Evolutionary conservation across 23 tunicate species (phyloP), one percentile per base, ranked within the genome.

Genomic region (Halocynthia roretzi): DNA sequence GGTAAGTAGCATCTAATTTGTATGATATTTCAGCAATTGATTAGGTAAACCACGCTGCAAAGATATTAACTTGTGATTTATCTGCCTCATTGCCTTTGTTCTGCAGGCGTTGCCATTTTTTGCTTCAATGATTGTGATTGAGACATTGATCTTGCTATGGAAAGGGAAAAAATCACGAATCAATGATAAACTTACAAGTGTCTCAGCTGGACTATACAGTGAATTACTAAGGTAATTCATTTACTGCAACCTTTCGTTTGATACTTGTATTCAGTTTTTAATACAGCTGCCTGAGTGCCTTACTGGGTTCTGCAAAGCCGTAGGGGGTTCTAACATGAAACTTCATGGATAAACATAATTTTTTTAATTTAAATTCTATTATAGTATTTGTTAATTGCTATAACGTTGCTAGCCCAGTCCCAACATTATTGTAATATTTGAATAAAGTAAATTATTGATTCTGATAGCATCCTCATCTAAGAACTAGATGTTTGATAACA

Each of bases 141-240:
- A 90, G 54, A 19, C 70, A 49, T 10, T 78, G 51, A 67, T 90
- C 17, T 51, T 72, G 7, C 17, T 51, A 31, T 49, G n/a, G 68
- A 84, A 90, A 71, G 89, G 96, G 31, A 74, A 76, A 23, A 69
- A 51, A 20, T 8, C 75, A 8, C 61, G 86, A 58, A 53, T 83
- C 49, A 90, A 90, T 80, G 87, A 90, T 76, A 78, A 62, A 55
- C 9, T 90, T 6, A 71, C 89, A 15, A 90, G 96, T 54, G 40
- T 80, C 6, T 22, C 76, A 50, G 96, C 96, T 57, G 96, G 96
- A 70, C 40, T 81, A 7, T 62, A 53, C 76, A 56, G 70, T 50
- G 50, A 61, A 80, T 18, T 80, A 8, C 50, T 80, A 8, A 62
- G 56, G 83, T 80, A 70, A 68, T 73, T 19, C 21, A n/a, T 68